Conservation (phyloP, 2,888 invertebrate genomes). For the Brenthis daphne region DNA sequence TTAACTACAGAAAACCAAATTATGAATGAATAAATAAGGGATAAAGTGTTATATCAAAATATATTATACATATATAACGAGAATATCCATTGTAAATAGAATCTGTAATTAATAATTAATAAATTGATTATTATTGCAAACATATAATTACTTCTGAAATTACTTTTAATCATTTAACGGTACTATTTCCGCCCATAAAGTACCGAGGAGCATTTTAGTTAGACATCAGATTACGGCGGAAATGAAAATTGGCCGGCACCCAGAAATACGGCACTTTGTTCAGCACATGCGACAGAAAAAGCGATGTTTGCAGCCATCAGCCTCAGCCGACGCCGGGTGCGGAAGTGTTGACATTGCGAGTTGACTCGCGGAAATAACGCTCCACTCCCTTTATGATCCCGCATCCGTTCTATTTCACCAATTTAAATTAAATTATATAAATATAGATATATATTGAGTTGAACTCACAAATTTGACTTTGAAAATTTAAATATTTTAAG, state of each 20-base stretch:
- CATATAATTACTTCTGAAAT: not conserved
- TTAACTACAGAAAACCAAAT: too few species aligned
- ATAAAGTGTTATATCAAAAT: too few species aligned
- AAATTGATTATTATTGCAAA: too few species aligned
- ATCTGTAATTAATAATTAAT: too few species aligned
- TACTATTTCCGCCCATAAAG: not conserved
- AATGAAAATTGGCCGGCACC: constrained; percentile 22
- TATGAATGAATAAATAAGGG: too few species aligned
- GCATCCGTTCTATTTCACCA: not conserved
- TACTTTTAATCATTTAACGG: not conserved
- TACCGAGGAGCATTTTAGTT: not conserved
- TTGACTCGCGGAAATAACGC: constrained; percentile 59
- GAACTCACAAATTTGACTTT: too few species aligned
- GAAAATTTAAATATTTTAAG: too few species aligned
- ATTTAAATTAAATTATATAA: too few species aligned
- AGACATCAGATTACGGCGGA: not conserved
- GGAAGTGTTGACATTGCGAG: constrained; percentile 55
- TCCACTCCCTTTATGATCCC: constrained; percentile 23
- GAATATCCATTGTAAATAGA: too few species aligned
- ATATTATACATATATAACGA: too few species aligned
- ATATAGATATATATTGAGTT: too few species aligned
- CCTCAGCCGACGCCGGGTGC: constrained; percentile 37
- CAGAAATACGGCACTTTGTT: constrained; percentile 21
- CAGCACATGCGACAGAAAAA: constrained; percentile 30
- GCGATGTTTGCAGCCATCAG: constrained; percentile 42